Base-by-base conservation (phyloP, 37 sponge, comb jelly and placozoan genomes). In the Mnemiopsis leidyi region DNA sequence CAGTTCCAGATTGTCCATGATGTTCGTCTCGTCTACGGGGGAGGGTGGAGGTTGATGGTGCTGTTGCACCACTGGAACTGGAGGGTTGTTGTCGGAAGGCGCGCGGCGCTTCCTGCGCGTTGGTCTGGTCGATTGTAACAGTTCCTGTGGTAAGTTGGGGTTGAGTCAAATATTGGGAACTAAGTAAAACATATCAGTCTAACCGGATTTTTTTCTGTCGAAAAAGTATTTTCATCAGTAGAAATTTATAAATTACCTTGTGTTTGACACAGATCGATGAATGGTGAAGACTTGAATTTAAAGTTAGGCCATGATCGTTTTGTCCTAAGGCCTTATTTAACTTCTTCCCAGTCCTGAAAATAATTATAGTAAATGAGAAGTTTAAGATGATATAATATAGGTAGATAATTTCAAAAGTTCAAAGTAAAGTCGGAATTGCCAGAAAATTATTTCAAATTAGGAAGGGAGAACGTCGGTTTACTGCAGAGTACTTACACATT, bases 1-100 rank as follows among this genome's bases (percentile, higher is more conserved):
- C 90, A 85, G 35, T 29, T 85, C 90, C 90, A 85, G 61, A 26
- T 85, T 85, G 29, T 85, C 90, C 90, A 85, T 85, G 40, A 85
- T 85, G 61, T 40, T 85, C 9, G n/a, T 37, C 90, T 85, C 90
- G 61, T 85, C 90, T 40, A 85, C 90, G 21, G 90, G 90, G 0
- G 90, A 85, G 25, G 90, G 90, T 21, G 90, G 90, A 2, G 90
- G 90, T 23, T 85, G 90, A 7, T 79, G 75, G 30, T 71, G 75
- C n/a, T n/a, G n/a, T n/a, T 73, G 76, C 7, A 34, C 29, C 35
- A 82, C 82, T 7, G 32, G 82, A 0, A 82, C 82, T 34, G 82
- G 82, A 7, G 82, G 82, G 38, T 82, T 31, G 82, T 33, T 82
- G 82, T 82, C 82, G 32, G 82, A 82, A 9, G 82, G 82, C 31